Evolutionary conservation across 2,888 invertebrate species (phyloP), one percentile per base, ranked within the genome.

Genomic region (Drosophila emarginata): DNA sequence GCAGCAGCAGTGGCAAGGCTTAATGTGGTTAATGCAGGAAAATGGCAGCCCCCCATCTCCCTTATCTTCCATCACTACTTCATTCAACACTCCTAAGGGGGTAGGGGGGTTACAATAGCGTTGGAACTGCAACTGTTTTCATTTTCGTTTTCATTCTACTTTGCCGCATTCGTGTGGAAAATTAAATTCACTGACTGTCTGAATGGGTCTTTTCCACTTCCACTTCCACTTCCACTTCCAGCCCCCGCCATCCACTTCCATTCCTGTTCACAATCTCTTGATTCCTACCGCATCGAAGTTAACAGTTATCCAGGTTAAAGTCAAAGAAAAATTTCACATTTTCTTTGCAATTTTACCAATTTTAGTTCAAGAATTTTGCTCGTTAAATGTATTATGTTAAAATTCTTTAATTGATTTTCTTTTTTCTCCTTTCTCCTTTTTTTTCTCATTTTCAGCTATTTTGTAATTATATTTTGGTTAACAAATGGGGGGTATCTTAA

Each of bases 81-180:
- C 5, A 1, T 1, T 5, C 28, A 32, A 9, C 32, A 26, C 26
- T n/a, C 26, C 6, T 26, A 32, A 9, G 32, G 32, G 32, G 32
- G 11, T 1, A 32, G 9, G 32, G 32, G 7, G 28, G 28, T 4
- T 23, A 23, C n/a, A n/a, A n/a, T n/a, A 28, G 9, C 32, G 12
- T 4, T 32, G 15, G 53, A 15, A 45, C 6, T 23, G 58, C 39
- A 58, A 36, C 68, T 58, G 67, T 72, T 76, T 79, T 76, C 72
- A 69, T 75, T 77, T 80, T 78, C 74, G 66, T 51, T 77, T 64
- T 76, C 76, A 37, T 59, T 59, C 40, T 51, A 18, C 28, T 36
- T 32, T n/a, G 68, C 77, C 71, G 81, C 81, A 80, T 77, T 81
- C 80, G 79, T 79, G 86, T 78, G 81, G 81, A 81, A 87, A 89